Conservation (phyloP, 2,888 invertebrate species). For the Diarsia mendica region DNA sequence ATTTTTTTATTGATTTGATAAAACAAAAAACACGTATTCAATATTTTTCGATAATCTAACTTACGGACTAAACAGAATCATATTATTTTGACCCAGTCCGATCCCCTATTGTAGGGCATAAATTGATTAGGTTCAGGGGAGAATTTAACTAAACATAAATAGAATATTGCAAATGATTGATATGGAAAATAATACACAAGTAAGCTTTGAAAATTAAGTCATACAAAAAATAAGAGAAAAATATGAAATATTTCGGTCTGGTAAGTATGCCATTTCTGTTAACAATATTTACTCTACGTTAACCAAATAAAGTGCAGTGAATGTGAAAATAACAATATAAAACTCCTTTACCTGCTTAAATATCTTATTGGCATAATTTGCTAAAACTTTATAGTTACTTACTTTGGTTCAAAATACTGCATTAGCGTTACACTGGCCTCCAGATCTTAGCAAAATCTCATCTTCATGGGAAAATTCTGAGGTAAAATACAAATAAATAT, state of each 20-base stretch:
- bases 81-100: too few relatives aligned
- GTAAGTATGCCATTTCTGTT: neutral
- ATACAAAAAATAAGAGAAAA: neutral
- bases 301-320: slow-evolving; percentile 8
- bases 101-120: too few relatives aligned
- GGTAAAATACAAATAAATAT: slow-evolving; percentile 23
- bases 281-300: neutral
- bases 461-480: slow-evolving; percentile 16
- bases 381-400: neutral
- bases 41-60: too few relatives aligned
- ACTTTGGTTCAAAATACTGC: neutral
- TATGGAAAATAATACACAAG: neutral
- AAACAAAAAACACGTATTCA: too few relatives aligned
- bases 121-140: neutral
- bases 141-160: neutral
- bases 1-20: too few relatives aligned
- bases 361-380: neutral
- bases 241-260: neutral
- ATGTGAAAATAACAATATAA: slow-evolving; percentile 1
- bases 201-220: neutral
- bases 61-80: too few relatives aligned
- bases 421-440: neutral
- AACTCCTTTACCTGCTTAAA: neutral
- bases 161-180: neutral
- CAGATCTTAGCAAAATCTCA: neutral